Evolutionary conservation across 2,888 invertebrate species (phyloP), one percentile per base, ranked within the genome.

Genomic region (Plebejus melissa): DNA sequence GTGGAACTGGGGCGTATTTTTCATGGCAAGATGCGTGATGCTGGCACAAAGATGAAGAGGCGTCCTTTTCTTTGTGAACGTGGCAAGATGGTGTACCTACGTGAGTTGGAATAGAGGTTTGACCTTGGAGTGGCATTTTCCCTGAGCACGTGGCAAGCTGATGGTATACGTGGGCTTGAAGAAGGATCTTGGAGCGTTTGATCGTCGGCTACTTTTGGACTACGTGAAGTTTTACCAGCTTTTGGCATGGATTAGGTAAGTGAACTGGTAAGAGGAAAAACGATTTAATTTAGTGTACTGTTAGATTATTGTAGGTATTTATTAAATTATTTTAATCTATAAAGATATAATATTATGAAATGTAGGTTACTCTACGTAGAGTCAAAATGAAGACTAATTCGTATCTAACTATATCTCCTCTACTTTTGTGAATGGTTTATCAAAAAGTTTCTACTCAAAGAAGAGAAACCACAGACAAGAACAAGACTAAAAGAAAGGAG

Each of bases 381-480:
- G 46, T 46, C 46, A 2, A 9, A 46, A 46, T 46, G 9, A 46
- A 46, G 9, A 46, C 9, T 9, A 9, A 46, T 46, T 46, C 46
- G 46, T 11, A 46, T 9, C 46, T 46, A 46, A 46, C 46, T 46
- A 11, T 46, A 46, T 46, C 9, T 46, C 46, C 46, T 11, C 46
- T 3, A 46, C 11, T 46, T 46, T 46, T 11, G 46, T 46, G 16
- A 54, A 4, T 1, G 13, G 54, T 54, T 4, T 4, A 54, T 13
- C 4, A 16, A 54, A 54, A 54, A 16, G 46, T 46, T 11, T 46
- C 9, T 54, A 54, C 54, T 50, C 6, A 72, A 72, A 72, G 6
- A 16, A 28, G 57, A 65, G 36, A 69, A 54, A 41, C 36, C 6
- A 58, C 16, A 50, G 74, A 76, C 75, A 76, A 76, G 76, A 76